These are phyloP conservation scores for Acanthochromis polyacanthus DNA, from an alignment of 2,113 vertebrate species.

Conservation along the genomic window DNA sequence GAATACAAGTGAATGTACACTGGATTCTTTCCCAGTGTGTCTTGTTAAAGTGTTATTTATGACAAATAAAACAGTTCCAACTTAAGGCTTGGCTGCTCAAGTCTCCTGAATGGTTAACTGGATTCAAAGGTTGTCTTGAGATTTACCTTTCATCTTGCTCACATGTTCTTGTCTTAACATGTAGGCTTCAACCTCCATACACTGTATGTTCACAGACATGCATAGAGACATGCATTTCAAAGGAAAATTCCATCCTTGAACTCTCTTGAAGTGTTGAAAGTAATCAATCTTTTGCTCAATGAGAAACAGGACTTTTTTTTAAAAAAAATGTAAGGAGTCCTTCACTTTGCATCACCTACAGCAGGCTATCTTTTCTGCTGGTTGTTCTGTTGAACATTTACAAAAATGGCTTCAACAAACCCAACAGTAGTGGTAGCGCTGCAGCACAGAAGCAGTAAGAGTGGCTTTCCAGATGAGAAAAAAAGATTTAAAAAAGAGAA, in stretches of 20 bases:
- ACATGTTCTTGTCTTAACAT: conserved; percentile 31
- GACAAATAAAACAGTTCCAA: conserved; percentile 36
- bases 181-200: conserved; percentile 14
- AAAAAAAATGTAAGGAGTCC: background rate
- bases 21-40: conserved; percentile 27
- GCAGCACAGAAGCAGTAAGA: background rate
- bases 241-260: conserved; percentile 53
- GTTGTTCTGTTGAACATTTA: background rate
- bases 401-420: background rate
- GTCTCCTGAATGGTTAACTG: conserved; percentile 29
- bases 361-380: background rate
- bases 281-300: conserved; percentile 19
- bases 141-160: conserved; percentile 44
- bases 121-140: conserved; percentile 49
- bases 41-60: conserved; percentile 59
- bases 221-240: conserved; percentile 16
- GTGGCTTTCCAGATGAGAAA: background rate
- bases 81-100: conserved; percentile 39
- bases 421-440: background rate
- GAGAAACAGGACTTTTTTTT: background rate
- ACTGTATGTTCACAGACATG: conserved; percentile 26
- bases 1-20: conserved; percentile 28
- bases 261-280: conserved; percentile 12
- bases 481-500: no score
- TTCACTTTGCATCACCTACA: background rate